Conservation (phyloP, 1,140 invertebrate genomes). For the Drosophila ficusphila region DNA sequence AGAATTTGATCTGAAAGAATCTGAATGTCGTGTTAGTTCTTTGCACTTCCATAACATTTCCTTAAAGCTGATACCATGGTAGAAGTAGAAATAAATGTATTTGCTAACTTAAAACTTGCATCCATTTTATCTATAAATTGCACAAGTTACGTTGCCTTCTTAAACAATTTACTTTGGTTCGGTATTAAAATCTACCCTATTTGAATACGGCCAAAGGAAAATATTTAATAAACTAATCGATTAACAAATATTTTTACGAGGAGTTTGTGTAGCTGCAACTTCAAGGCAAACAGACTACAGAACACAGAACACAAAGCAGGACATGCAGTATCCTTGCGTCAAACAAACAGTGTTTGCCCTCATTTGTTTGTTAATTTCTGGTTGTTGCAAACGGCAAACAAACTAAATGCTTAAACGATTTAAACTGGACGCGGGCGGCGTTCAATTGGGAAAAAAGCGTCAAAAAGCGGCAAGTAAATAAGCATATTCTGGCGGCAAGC, state of each 20-base stretch:
- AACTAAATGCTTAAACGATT: slow-evolving; percentile 53
- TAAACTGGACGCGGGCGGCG: slow-evolving; percentile 12
- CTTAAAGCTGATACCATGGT: too few relatives aligned
- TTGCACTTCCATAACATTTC: too few relatives aligned
- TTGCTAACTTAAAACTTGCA: too few relatives aligned
- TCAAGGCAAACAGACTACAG: not conserved
- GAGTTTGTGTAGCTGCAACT: not conserved
- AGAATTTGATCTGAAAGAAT: too few relatives aligned
- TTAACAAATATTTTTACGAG: not conserved
- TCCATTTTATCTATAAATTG: too few relatives aligned
- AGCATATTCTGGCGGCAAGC: slow-evolving; percentile 21
- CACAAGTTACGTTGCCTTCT: too few relatives aligned
- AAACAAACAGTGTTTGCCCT: not conserved
- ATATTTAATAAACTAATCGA: not conserved
- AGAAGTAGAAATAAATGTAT: too few relatives aligned
- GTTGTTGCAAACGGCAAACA: slow-evolving; percentile 27
- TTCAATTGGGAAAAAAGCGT: slow-evolving; percentile 22
- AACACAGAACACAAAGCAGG: slow-evolving; percentile 1
- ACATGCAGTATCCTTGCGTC: not conserved
- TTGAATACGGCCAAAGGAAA: not conserved
- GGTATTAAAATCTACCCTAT: too few relatives aligned
- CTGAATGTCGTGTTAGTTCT: too few relatives aligned
- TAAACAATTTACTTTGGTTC: too few relatives aligned
- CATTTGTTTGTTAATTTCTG: slow-evolving; percentile 27
- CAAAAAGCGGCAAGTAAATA: slow-evolving; percentile 32